These are phyloP conservation scores for Rhagonycha fulva DNA, from an alignment of 2,888 invertebrate genomes.

Conservation along the genomic window DNA sequence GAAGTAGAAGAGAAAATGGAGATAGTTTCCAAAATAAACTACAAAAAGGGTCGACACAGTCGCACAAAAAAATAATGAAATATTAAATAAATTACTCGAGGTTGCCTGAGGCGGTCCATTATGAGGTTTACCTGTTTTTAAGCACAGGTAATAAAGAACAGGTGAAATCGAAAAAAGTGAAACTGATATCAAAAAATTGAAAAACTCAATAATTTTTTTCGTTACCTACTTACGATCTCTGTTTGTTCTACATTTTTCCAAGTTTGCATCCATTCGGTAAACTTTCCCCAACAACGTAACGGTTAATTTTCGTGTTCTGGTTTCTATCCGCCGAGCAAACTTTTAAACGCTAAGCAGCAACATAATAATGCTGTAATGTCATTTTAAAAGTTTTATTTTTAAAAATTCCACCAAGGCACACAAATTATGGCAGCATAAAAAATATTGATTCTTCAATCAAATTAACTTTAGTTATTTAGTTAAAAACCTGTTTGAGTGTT, in stretches of 20 bases:
- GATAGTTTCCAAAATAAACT: background rate
- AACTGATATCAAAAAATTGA: background rate
- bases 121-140: conserved; percentile 1
- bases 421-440: background rate
- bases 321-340: background rate
- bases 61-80: background rate
- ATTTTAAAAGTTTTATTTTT: background rate
- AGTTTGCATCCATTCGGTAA: conserved; percentile 6
- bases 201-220: background rate
- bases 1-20: background rate
- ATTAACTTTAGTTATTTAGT: background rate
- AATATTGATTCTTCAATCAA: background rate
- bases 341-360: background rate
- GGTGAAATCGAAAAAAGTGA: conserved; percentile 1
- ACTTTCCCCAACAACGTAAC: conserved; percentile 3
- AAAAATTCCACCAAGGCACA: background rate
- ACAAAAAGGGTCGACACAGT: background rate
- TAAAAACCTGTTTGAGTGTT: background rate
- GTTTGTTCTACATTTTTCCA: conserved; percentile 8
- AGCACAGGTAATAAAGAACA: conserved; percentile 5
- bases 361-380: background rate
- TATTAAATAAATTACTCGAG: background rate
- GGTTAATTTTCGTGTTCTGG: conserved; percentile 4
- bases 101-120: background rate
- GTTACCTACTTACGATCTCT: conserved; percentile 4